Percentiles rank a stretch among this genome's conserved stretches.
These are phyloP conservation scores for Lagocephalus sceleratus DNA, from an alignment of 2,797 vertebrate genomes.

Conservation along the genomic window DNA sequence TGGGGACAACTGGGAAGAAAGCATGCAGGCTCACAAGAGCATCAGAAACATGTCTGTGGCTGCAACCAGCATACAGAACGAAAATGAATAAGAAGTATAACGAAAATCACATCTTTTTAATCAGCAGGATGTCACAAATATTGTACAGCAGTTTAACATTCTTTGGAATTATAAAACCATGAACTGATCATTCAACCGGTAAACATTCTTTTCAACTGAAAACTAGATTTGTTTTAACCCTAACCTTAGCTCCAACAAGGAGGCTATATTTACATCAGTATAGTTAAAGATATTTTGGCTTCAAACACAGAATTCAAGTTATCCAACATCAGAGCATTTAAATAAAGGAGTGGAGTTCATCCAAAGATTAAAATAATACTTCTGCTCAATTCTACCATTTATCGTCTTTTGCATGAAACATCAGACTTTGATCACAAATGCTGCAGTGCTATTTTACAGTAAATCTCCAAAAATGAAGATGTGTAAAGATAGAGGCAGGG, in stretches of 20 bases:
- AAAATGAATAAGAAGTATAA: slow-evolving; percentile 22
- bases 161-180: slow-evolving; percentile 3
- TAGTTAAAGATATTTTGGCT: no score
- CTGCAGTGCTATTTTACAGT: neutral
- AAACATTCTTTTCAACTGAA: no score
- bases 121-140: slow-evolving; percentile 15
- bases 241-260: no score
- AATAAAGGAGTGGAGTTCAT: neutral
- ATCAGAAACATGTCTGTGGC: slow-evolving; percentile 87
- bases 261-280: no score
- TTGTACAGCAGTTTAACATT: slow-evolving; percentile 6
- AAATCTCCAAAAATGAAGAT: neutral
- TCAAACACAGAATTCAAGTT: no score
- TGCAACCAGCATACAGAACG: slow-evolving; percentile 31
- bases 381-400: no score
- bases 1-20: slow-evolving; percentile 91
- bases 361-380: neutral
- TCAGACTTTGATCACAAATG: no score
- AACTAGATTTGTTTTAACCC: no score
- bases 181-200: no score
- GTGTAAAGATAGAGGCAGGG: neutral
- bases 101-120: slow-evolving; percentile 23
- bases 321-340: neutral
- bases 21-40: slow-evolving; percentile 82
- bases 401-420: no score